Conservation (phyloP, 2,888 invertebrate species). For the Hofmannophila pseudospretella region DNA sequence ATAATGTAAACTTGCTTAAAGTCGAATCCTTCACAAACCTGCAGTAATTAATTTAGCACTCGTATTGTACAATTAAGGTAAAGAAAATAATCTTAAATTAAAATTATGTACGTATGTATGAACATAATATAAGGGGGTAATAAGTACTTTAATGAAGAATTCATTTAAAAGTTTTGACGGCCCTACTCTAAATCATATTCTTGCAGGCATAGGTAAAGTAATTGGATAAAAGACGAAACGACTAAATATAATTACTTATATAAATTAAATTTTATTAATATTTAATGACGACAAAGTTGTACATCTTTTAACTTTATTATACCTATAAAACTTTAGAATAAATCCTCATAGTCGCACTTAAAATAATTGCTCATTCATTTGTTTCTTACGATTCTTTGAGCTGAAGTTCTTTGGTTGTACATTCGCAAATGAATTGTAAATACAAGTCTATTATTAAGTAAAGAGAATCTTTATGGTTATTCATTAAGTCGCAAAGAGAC, state of each 20-base stretch:
- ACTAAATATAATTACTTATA: conserved; percentile 22
- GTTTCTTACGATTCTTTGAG: conserved; percentile 4
- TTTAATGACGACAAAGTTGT: conserved; percentile 18
- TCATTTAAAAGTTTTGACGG: conserved; percentile 3
- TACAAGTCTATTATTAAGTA: conserved; percentile 31
- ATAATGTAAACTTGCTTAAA: too few relatives aligned
- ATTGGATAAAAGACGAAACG: conserved; percentile 12
- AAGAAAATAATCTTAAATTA: too few relatives aligned
- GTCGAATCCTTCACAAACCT: too few relatives aligned
- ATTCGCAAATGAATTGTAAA: conserved; percentile 27
- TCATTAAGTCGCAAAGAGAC: conserved; percentile 37
- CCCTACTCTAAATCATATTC: background rate
- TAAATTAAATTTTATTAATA: conserved; percentile 21
- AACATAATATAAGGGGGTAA: too few relatives aligned
- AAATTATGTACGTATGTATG: too few relatives aligned
- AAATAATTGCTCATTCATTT: conserved; percentile 6
- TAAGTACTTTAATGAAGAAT: background rate
- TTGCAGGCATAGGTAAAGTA: background rate
- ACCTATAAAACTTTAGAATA: conserved; percentile 19
- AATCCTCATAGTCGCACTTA: conserved; percentile 12
- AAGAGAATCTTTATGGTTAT: conserved; percentile 32
- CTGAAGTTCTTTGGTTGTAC: conserved; percentile 21
- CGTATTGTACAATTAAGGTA: too few relatives aligned
- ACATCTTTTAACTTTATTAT: conserved; percentile 25
- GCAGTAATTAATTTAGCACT: background rate